Percentiles rank a stretch among this genome's conserved stretches.
phyloP scores from a whole-genome alignment of 2,113 vertebrate species.

The Addax nasomaculatus region DNA sequence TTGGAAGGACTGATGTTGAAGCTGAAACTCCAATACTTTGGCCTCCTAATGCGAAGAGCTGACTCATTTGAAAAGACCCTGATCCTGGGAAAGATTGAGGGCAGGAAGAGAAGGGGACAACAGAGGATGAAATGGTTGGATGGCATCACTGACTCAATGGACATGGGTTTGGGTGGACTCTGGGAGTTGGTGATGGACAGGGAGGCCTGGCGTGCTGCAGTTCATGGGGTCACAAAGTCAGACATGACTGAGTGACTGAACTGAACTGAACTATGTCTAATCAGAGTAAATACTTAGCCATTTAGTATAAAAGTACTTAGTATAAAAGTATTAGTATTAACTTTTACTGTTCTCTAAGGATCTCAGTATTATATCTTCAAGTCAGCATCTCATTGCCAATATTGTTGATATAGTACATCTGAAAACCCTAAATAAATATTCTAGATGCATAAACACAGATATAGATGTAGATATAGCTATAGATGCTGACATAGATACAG shows the following conservation, averaged over 20 bases:
- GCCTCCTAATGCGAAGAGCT: fast-evolving
- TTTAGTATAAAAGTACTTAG: background rate
- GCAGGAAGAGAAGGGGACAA: fast-evolving
- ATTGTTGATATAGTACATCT: no score
- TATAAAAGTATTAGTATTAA: background rate
- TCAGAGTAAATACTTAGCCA: background rate
- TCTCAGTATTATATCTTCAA: background rate
- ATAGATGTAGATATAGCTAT: no score
- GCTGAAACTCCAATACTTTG: background rate
- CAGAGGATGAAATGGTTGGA: no score
- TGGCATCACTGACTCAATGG: no score
- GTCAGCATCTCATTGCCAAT: no score
- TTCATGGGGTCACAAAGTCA: background rate
- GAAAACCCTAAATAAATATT: no score
- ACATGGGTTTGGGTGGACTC: no score
- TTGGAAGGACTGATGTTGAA: background rate
- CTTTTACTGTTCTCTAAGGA: background rate
- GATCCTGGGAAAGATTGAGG: background rate
- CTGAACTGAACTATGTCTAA: background rate
- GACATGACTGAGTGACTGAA: background rate
- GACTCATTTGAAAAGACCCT: background rate
- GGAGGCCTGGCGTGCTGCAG: background rate
- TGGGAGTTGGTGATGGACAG: background rate
- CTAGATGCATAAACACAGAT: no score
- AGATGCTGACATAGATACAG: no score